Evolutionary conservation across 2,888 invertebrate species (phyloP).

Genomic region (Tiliacea aurago): DNA sequence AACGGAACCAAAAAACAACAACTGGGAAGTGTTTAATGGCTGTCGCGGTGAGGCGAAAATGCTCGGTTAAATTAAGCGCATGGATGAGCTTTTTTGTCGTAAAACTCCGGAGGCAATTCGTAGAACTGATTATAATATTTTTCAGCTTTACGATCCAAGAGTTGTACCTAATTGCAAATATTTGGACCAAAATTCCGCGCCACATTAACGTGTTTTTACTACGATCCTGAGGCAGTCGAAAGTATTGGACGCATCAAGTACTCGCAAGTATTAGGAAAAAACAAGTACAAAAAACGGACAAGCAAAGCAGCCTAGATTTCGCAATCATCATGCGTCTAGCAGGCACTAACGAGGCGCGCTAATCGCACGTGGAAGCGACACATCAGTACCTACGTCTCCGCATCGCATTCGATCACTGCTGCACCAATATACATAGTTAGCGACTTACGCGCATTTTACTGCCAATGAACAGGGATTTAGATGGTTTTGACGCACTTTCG

Average conservation of each 20-base stretch:
- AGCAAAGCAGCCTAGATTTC: not conserved
- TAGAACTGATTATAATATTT: not conserved
- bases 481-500: slow-evolving; percentile 7
- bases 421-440: slow-evolving; percentile 41
- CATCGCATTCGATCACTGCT: slow-evolving; percentile 41
- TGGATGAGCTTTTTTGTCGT: not conserved
- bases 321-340: slow-evolving; percentile 32
- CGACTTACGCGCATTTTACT: slow-evolving; percentile 30
- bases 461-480: slow-evolving; percentile 44
- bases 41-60: slow-evolving; percentile 7
- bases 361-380: slow-evolving; percentile 47
- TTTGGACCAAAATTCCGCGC: not conserved
- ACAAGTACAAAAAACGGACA: not conserved
- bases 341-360: slow-evolving; percentile 53
- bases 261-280: not conserved
- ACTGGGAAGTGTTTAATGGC: slow-evolving; percentile 28
- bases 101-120: not conserved
- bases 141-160: not conserved
- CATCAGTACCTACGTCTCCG: slow-evolving; percentile 33
- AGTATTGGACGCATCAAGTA: not conserved
- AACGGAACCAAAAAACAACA: no score
- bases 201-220: not conserved
- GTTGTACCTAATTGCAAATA: not conserved
- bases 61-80: not conserved
- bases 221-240: not conserved